Conservation (phyloP, 2,888 invertebrate species). For the Emesis furor region DNA sequence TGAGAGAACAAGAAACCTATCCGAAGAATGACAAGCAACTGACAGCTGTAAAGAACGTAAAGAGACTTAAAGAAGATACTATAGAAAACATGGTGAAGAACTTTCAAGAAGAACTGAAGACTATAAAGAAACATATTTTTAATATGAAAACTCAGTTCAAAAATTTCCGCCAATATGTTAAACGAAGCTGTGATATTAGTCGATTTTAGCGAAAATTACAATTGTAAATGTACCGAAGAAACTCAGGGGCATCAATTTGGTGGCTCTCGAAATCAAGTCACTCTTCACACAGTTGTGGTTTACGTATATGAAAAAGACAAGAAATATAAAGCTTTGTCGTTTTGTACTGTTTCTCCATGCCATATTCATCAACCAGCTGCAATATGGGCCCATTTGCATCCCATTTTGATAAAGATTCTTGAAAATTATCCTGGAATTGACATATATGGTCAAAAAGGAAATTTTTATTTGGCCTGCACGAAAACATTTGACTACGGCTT, state of each 20-base stretch:
- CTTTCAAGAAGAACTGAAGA: conserved; percentile 56
- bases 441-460: conserved; percentile 25
- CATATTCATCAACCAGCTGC: conserved; percentile 79
- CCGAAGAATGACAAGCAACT: conserved; percentile 45
- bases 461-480: conserved; percentile 16
- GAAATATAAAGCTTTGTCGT: conserved; percentile 40
- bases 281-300: conserved; percentile 80
- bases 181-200: conserved; percentile 56
- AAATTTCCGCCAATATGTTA: conserved; percentile 48
- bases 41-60: conserved; percentile 58
- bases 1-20: conserved; percentile 25
- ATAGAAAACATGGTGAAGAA: conserved; percentile 34
- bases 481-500: not conserved
- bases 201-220: conserved; percentile 81
- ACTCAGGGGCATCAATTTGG: conserved; percentile 71
- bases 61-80: conserved; percentile 37
- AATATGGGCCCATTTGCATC: conserved; percentile 82
- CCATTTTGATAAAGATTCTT: conserved; percentile 64
- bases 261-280: conserved; percentile 78
- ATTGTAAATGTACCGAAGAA: conserved; percentile 67
- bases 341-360: conserved; percentile 78
- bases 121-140: conserved; percentile 58
- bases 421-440: conserved; percentile 51
- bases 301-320: conserved; percentile 55
- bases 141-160: conserved; percentile 58